phyloP scores from a whole-genome alignment of 2,888 invertebrate genomes.

The Cataglyphis albicans region DNA sequence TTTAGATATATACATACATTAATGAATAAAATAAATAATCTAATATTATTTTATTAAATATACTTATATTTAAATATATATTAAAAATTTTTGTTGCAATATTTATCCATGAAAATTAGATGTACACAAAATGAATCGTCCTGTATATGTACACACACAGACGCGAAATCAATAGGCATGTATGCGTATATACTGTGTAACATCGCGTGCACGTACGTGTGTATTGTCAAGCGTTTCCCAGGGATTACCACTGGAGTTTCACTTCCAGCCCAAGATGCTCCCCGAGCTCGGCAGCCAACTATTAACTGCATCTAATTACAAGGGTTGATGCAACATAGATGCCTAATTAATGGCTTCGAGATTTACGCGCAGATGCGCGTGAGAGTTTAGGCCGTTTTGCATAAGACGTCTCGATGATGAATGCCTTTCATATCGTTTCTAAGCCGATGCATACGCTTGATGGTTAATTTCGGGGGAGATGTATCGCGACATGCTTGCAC shows the following conservation, averaged over 20 bases:
- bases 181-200: not conserved
- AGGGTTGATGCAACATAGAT: constrained; percentile 83
- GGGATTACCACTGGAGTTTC: constrained; percentile 82
- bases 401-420: constrained; percentile 80
- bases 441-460: constrained; percentile 26
- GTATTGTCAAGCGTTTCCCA: constrained; percentile 75
- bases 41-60: constrained; percentile 27
- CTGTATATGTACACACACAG: constrained; percentile 54
- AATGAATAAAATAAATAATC: not conserved
- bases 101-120: not conserved
- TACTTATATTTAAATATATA: constrained; percentile 36
- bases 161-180: constrained; percentile 58
- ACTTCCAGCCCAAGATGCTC: constrained; percentile 80
- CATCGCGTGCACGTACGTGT: constrained; percentile 40
- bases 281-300: constrained; percentile 77
- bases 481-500: not conserved
- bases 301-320: constrained; percentile 86
- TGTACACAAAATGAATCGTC: constrained; percentile 1
- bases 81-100: not conserved
- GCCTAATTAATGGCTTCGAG: constrained; percentile 84
- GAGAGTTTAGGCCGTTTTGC: constrained; percentile 81
- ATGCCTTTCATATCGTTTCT: constrained; percentile 71
- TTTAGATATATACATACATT: not conserved
- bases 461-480: constrained; percentile 13
- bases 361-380: constrained; percentile 84